Base-by-base conservation (phyloP, 2,888 invertebrate genomes). In the Drosophila flavopinicola region DNA sequence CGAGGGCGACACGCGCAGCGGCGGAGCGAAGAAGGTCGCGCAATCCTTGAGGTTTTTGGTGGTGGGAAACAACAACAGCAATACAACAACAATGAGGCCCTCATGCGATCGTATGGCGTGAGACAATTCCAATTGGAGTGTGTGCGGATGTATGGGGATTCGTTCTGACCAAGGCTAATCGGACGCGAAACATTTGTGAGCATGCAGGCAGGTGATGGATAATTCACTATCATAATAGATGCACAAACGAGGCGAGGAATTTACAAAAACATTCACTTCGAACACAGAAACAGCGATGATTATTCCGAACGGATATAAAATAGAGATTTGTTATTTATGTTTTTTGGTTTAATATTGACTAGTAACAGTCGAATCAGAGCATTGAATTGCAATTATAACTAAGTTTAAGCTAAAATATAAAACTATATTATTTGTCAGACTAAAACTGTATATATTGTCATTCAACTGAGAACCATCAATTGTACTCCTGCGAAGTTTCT, bases 71-170 rank as follows among this genome's bases (percentile, higher is more conserved):
- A 23, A 32, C 29, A 45, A 15, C 15, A 33, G 25, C 20, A 56
- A 20, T 25, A 15, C 15, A 33, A 29, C 20, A 56, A 20, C 30
- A 52, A 24, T 2, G 25, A 33, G 77, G 76, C 89, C 89, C 89
- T 79, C 82, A 89, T 89, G 61, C 75, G 87, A 82, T 85, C 88
- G 63, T 44, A 67, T 87, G 82, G 69, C 60, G 51, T 45, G 44
- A 44, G 66, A 56, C 44, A 44, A 56, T 71, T 71, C 75, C 52
- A 66, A 56, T 64, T 64, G 53, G 72, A 73, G 4, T 11, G 17
- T 3, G 5, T 35, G 2, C 13, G n/a, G 29, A 15, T 53, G 61
- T 20, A 37, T 27, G 20, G 56, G 27, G 48, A 66, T 54, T 30
- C 61, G 15, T 3, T 3, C 23, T 58, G 68, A 53, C 61, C 69